Conservation (phyloP, 2,888 invertebrate species). For the Platypus cylindrus region DNA sequence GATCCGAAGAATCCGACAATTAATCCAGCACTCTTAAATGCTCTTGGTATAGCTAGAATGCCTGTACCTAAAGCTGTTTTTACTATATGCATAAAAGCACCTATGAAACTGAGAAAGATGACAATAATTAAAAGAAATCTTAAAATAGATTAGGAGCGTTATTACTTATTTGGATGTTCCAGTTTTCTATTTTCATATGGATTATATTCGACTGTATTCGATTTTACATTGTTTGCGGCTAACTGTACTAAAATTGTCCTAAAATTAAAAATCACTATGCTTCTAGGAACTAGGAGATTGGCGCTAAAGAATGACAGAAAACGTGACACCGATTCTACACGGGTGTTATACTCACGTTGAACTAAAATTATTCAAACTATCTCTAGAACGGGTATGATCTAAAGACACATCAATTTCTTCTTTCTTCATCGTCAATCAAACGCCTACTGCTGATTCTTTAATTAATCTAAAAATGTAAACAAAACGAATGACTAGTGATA, state of each 20-base stretch:
- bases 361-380: no score
- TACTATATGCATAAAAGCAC: slow-evolving; percentile 77
- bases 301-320: no score
- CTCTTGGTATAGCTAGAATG: slow-evolving; percentile 92
- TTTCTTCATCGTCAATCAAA: no score
- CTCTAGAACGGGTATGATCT: no score
- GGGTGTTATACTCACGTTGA: no score
- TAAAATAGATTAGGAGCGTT: not conserved
- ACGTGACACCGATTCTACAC: no score
- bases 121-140: not conserved
- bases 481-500: no score
- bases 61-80: slow-evolving; percentile 93
- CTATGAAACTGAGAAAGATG: slow-evolving; percentile 51
- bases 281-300: no score
- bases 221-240: slow-evolving; percentile 13
- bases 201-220: slow-evolving; percentile 16
- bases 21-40: slow-evolving; percentile 83
- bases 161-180: slow-evolving; percentile 23
- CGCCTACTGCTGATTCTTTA: no score
- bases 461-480: no score
- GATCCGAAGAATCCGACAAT: slow-evolving; percentile 72
- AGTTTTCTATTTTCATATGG: slow-evolving; percentile 20
- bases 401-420: no score
- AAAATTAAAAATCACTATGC: slow-evolving; percentile 9
- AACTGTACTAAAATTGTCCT: slow-evolving; percentile 19